Percentiles rank a stretch among this genome's conserved stretches.
These are phyloP conservation scores for Dascyllus trimaculatus DNA, from an alignment of 2,113 vertebrate species.

Conservation along the genomic window DNA sequence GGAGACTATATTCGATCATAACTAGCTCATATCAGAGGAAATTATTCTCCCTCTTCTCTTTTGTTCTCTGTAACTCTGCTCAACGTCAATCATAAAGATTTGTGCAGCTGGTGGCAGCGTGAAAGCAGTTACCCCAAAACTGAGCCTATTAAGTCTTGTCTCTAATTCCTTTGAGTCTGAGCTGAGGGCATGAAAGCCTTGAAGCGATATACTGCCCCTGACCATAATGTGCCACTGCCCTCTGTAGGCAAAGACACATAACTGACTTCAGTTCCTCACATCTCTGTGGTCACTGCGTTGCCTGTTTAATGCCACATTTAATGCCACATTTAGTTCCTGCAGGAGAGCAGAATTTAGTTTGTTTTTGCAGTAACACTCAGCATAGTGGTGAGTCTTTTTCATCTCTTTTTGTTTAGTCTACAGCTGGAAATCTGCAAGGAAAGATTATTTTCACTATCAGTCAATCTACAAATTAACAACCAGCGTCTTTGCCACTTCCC, in stretches of 20 bases:
- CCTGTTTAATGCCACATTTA: conserved; percentile 9
- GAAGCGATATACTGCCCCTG: not conserved
- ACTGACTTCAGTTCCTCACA: conserved; percentile 36
- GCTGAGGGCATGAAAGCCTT: conserved; percentile 21
- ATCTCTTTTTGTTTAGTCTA: not conserved
- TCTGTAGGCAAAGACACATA: conserved; percentile 53
- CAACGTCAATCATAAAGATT: conserved; percentile 31
- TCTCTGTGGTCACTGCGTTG: conserved; percentile 14
- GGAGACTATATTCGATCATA: conserved; percentile 26
- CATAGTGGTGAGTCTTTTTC: not conserved
- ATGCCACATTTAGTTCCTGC: not conserved
- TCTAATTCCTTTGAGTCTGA: conserved; percentile 39
- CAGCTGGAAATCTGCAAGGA: no score
- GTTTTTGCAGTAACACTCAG: not conserved
- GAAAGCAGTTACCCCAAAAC: conserved; percentile 13
- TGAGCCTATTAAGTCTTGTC: conserved; percentile 11
- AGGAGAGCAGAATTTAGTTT: not conserved
- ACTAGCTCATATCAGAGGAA: conserved; percentile 1
- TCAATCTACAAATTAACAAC: no score
- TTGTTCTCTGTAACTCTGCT: conserved; percentile 11
- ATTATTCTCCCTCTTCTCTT: conserved; percentile 11
- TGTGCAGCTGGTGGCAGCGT: conserved; percentile 12
- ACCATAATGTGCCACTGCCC: conserved; percentile 64
- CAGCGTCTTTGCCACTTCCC: no score
- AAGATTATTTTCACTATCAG: no score